Percentiles rank a stretch among this genome's conserved stretches.
Evolutionary conservation across 1,140 invertebrate species (phyloP).

Genomic region (Solenopsis fugax): DNA sequence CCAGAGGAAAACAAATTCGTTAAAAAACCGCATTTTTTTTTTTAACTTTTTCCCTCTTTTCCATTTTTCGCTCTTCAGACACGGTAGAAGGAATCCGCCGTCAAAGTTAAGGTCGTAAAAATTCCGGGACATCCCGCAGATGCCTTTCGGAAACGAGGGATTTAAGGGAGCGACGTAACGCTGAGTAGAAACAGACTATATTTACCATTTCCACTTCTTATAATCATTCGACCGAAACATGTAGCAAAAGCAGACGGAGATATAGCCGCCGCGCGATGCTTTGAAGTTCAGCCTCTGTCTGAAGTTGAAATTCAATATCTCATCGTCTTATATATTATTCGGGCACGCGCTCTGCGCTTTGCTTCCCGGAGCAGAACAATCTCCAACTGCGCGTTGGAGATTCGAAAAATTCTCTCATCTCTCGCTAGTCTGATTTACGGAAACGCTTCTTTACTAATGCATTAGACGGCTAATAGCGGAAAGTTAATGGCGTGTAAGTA

Average conservation of each 20-base stretch:
- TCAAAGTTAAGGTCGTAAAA: constrained; percentile 25
- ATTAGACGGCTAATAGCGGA: not conserved
- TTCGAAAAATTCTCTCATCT: constrained; percentile 20
- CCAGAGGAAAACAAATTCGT: not conserved
- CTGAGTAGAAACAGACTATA: constrained; percentile 6
- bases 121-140: not conserved
- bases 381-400: not conserved
- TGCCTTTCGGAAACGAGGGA: constrained; percentile 2
- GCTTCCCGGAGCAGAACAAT: not conserved
- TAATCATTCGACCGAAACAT: constrained; percentile 22
- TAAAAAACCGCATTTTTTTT: not conserved
- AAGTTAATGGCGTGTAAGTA: not conserved
- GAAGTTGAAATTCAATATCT: constrained; percentile 34
- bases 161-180: constrained; percentile 10
- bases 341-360: not conserved
- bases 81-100: not conserved
- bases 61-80: not conserved
- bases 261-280: not conserved
- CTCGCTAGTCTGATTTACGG: constrained; percentile 7
- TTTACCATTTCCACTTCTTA: constrained; percentile 29
- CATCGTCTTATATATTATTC: constrained; percentile 38
- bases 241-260: not conserved
- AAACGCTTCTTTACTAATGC: constrained; percentile 16
- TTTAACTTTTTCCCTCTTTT: not conserved
- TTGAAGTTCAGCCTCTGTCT: constrained; percentile 21